phyloP scores from a whole-genome alignment of 1,140 invertebrate genomes.

The Drosophila mayri region DNA sequence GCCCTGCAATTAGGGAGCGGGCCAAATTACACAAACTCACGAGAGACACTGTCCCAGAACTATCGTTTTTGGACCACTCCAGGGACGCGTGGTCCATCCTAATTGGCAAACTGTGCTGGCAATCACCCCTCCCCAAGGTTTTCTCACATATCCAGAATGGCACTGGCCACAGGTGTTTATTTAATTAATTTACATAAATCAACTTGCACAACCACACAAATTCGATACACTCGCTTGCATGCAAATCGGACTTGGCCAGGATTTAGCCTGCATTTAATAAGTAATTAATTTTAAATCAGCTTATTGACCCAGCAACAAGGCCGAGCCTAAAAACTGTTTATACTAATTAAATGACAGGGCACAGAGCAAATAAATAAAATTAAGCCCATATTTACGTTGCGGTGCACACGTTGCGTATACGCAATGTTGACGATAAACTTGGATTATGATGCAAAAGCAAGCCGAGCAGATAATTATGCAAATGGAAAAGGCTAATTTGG shows the following conservation, averaged over 20 bases:
- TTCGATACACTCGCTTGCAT: background rate
- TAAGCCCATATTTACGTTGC: slow-evolving; percentile 30
- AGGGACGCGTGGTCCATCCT: background rate
- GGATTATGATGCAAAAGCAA: slow-evolving; percentile 28
- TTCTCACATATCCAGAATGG: slow-evolving; percentile 14
- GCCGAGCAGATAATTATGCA: slow-evolving; percentile 26
- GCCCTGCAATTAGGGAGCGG: slow-evolving; percentile 42
- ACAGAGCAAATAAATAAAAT: slow-evolving; percentile 34
- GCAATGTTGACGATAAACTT: slow-evolving; percentile 22
- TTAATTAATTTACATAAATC: slow-evolving; percentile 62
- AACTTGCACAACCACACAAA: slow-evolving; percentile 9
- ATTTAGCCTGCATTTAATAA: slow-evolving; percentile 46
- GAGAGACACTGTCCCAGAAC: slow-evolving; percentile 33
- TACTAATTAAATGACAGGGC: slow-evolving; percentile 53
- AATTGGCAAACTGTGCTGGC: slow-evolving; percentile 9
- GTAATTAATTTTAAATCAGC: slow-evolving; percentile 58
- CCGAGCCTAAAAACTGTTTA: slow-evolving; percentile 52
- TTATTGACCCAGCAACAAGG: slow-evolving; percentile 32
- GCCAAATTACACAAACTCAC: slow-evolving; percentile 46
- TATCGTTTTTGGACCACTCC: slow-evolving; percentile 15
- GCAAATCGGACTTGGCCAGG: background rate
- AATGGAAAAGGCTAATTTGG: slow-evolving; percentile 5
- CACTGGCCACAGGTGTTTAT: slow-evolving; percentile 52
- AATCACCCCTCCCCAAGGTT: slow-evolving; percentile 1
- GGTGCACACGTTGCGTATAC: slow-evolving; percentile 55